Conservation (phyloP, 2,888 invertebrate genomes). For the Standfussiana lucernea region DNA sequence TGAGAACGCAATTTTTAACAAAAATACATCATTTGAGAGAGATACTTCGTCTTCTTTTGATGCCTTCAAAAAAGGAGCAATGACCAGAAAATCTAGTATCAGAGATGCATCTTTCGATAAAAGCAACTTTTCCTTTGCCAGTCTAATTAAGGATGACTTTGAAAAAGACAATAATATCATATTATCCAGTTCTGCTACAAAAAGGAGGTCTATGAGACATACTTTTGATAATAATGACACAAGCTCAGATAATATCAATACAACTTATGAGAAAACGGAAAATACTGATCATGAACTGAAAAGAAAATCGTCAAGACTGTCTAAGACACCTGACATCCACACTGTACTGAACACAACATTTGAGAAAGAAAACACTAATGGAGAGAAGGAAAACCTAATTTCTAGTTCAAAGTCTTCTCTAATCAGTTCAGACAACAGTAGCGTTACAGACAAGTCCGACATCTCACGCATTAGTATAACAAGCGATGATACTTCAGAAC, state of each 20-base stretch:
- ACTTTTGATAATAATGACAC: constrained; percentile 47
- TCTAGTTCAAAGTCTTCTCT: constrained; percentile 78
- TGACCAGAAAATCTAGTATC: constrained; percentile 59
- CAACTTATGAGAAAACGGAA: constrained; percentile 70
- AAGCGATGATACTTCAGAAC: constrained; percentile 82
- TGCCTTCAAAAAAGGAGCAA: constrained; percentile 57
- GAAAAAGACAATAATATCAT: constrained; percentile 54
- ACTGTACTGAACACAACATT: constrained; percentile 74
- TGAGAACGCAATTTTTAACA: constrained; percentile 65
- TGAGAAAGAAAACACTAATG: constrained; percentile 69
- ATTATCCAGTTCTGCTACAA: constrained; percentile 44
- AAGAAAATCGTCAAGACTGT: constrained; percentile 32
- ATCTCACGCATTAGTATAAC: constrained; percentile 81
- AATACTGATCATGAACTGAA: constrained; percentile 9
- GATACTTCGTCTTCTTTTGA: constrained; percentile 59
- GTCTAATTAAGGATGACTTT: constrained; percentile 45
- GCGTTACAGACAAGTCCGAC: constrained; percentile 76
- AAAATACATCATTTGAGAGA: constrained; percentile 59
- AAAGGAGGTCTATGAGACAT: constrained; percentile 36
- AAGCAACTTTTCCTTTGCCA: constrained; percentile 36
- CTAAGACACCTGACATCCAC: constrained; percentile 38
- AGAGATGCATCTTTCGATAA: constrained; percentile 64
- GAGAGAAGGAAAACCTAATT: constrained; percentile 16
- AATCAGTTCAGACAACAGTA: constrained; percentile 79
- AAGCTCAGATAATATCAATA: constrained; percentile 50